These are phyloP conservation scores for Anastatus disparis DNA, from an alignment of 1,140 invertebrate genomes.

Conservation along the genomic window DNA sequence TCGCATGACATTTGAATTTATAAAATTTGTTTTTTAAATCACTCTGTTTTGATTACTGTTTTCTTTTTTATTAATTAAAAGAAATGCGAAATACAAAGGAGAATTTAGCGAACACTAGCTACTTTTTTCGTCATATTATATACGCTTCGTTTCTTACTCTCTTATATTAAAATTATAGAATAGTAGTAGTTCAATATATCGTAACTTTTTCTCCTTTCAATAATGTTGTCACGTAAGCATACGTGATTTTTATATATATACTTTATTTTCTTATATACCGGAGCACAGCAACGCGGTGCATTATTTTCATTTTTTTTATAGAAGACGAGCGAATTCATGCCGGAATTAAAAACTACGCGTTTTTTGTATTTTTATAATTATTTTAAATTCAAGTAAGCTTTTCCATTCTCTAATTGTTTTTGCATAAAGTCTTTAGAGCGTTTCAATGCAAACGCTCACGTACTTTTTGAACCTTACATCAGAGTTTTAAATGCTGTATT, in stretches of 20 bases:
- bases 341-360: conserved; percentile 13
- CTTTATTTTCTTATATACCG: conserved; percentile 18
- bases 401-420: neutral
- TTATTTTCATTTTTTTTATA: neutral
- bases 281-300: conserved; percentile 15
- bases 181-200: conserved; percentile 37
- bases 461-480: conserved; percentile 6
- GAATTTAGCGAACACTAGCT: conserved; percentile 26
- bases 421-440: neutral
- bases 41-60: conserved; percentile 15
- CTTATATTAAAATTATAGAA: conserved; percentile 43
- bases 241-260: conserved; percentile 36
- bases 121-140: conserved; percentile 21
- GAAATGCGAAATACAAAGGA: conserved; percentile 14
- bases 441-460: neutral
- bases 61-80: neutral
- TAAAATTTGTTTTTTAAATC: too few relatives aligned
- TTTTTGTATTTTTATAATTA: conserved; percentile 3
- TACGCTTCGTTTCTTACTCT: conserved; percentile 29
- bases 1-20: neutral
- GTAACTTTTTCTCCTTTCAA: conserved; percentile 30
- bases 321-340: conserved; percentile 17
- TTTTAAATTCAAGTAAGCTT: neutral
- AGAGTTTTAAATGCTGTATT: neutral
- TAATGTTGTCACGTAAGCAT: conserved; percentile 16